Evolutionary conservation across 2,113 vertebrate species (phyloP).

Genomic region (Callipepla californica): DNA sequence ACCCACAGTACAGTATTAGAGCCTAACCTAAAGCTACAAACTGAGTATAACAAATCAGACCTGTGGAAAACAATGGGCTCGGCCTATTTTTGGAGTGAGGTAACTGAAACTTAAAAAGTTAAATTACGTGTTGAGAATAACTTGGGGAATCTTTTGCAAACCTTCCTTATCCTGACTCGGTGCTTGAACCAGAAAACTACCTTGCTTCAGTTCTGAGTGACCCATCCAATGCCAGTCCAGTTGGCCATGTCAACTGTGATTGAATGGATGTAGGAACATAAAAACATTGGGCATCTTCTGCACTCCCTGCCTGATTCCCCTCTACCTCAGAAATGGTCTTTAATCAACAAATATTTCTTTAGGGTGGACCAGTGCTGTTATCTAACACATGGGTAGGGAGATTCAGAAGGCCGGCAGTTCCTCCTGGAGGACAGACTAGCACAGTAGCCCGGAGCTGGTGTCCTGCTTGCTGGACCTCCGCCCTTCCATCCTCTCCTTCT

Average conservation of each 20-base stretch:
- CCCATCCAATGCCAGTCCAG: background rate
- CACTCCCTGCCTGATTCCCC: background rate
- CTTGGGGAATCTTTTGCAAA: background rate
- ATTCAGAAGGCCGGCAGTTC: background rate
- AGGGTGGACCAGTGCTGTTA: background rate
- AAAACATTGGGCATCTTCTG: background rate
- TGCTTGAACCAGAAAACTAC: background rate
- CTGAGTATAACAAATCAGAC: background rate
- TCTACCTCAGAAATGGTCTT: background rate
- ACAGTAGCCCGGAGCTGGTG: background rate
- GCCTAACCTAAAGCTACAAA: background rate
- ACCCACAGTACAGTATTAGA: background rate
- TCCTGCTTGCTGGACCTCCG: background rate
- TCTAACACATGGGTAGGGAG: accelerated
- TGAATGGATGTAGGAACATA: background rate
- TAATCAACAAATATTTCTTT: background rate
- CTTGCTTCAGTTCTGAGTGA: background rate
- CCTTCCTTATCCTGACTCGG: background rate
- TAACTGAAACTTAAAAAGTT: background rate
- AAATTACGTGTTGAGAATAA: background rate
- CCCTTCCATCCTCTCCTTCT: background rate
- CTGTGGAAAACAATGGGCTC: background rate
- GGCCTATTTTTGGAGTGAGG: background rate
- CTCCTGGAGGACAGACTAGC: background rate
- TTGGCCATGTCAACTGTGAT: background rate